Evolutionary conservation across 1,140 invertebrate species (phyloP).

Genomic region (Drosophila grimshawi): DNA sequence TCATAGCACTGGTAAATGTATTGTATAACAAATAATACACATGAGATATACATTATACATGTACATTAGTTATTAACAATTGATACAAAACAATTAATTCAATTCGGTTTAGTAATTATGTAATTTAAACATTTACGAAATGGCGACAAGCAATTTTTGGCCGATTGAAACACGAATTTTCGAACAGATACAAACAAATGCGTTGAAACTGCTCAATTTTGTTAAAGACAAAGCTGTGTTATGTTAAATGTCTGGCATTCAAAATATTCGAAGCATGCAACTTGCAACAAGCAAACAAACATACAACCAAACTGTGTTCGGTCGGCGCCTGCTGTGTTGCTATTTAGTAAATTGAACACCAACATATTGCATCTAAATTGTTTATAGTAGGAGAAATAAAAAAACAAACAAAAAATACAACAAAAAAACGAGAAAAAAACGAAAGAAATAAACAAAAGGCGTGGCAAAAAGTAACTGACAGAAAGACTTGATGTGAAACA

Average conservation of each 20-base stretch:
- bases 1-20: slow-evolving; percentile 11
- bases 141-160: slow-evolving; percentile 19
- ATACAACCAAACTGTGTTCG: slow-evolving; percentile 10
- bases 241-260: slow-evolving; percentile 11
- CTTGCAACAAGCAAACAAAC: background rate
- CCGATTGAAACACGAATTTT: slow-evolving; percentile 27
- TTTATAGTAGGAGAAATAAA: slow-evolving; percentile 25
- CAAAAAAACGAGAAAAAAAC: background rate
- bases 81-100: background rate
- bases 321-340: slow-evolving; percentile 27
- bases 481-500: background rate
- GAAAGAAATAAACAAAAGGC: slow-evolving; percentile 1
- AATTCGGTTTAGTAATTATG: slow-evolving; percentile 10
- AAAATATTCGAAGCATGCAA: slow-evolving; percentile 1
- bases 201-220: slow-evolving; percentile 44
- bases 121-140: slow-evolving; percentile 14
- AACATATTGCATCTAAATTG: slow-evolving; percentile 46
- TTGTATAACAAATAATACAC: slow-evolving; percentile 23
- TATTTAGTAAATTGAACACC: slow-evolving; percentile 10
- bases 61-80: slow-evolving; percentile 28
- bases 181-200: background rate
- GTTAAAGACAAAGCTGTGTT: slow-evolving; percentile 37
- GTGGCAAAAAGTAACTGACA: slow-evolving; percentile 2
- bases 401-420: slow-evolving; percentile 11
- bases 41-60: slow-evolving; percentile 26